Percentiles rank a stretch among this genome's conserved stretches.
phyloP scores from a whole-genome alignment of 2,113 vertebrate species.

The Oplegnathus fasciatus region DNA sequence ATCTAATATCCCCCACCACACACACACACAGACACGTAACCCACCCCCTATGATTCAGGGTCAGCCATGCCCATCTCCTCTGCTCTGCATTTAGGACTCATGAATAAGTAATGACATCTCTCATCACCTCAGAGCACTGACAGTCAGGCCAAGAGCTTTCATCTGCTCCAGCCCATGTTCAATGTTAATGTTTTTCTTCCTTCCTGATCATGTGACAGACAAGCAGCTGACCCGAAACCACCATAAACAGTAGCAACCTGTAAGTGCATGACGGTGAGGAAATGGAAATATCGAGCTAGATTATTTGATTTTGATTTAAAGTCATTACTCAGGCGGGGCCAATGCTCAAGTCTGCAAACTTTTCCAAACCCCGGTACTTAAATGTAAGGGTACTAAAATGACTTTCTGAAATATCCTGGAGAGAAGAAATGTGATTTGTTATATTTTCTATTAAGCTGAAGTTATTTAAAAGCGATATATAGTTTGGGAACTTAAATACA shows the following conservation, averaged over 20 bases:
- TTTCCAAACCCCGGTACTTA: not conserved
- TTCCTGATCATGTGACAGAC: slow-evolving; percentile 83
- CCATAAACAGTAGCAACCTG: slow-evolving; percentile 72
- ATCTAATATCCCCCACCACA: slow-evolving; percentile 50
- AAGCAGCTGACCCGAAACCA: slow-evolving; percentile 84
- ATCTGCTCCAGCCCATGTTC: slow-evolving; percentile 82
- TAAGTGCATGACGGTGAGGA: slow-evolving; percentile 64
- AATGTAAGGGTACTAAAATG: not conserved
- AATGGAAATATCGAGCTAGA: slow-evolving; percentile 62
- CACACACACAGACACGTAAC: slow-evolving; percentile 37
- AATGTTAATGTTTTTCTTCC: slow-evolving; percentile 84
- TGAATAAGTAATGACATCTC: slow-evolving; percentile 84
- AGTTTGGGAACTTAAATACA: not conserved
- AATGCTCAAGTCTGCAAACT: slow-evolving; percentile 40
- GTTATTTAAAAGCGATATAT: not conserved
- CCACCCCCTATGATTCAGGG: slow-evolving; percentile 71
- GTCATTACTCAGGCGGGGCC: slow-evolving; percentile 27
- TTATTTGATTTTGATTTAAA: slow-evolving; percentile 69
- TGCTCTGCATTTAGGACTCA: slow-evolving; percentile 83
- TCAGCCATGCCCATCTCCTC: slow-evolving; percentile 81
- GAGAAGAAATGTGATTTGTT: not conserved
- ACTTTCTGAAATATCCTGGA: not conserved
- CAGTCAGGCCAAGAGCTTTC: slow-evolving; percentile 83
- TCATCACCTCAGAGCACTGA: slow-evolving; percentile 80
- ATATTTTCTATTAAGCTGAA: not conserved